Conservation (phyloP, 2,888 invertebrate genomes). For the Ornithoptera priamus region DNA sequence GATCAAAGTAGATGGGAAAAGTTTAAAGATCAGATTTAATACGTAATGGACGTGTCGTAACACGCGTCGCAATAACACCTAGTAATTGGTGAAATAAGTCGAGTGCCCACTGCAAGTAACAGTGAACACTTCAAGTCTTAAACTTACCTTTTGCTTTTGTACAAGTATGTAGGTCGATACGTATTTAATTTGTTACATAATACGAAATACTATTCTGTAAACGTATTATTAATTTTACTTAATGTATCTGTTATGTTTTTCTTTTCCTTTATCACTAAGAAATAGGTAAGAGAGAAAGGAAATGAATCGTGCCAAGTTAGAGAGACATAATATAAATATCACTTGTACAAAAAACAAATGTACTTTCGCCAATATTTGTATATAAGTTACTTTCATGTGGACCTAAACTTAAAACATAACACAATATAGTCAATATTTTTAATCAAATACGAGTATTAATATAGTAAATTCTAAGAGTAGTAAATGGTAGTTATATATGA, state of each 20-base stretch:
- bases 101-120: constrained; percentile 13
- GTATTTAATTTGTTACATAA: not conserved
- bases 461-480: too few relatives aligned
- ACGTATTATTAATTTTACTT: not conserved
- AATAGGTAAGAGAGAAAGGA: too few relatives aligned
- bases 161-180: not conserved
- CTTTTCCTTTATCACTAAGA: too few relatives aligned
- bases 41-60: constrained; percentile 26
- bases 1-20: constrained; percentile 23
- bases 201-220: not conserved
- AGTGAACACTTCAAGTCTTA: constrained; percentile 8
- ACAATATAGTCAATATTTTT: too few relatives aligned
- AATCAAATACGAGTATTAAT: too few relatives aligned
- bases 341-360: too few relatives aligned
- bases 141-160: not conserved
- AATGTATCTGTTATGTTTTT: not conserved
- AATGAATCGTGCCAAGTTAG: too few relatives aligned
- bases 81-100: constrained; percentile 13
- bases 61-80: constrained; percentile 16
- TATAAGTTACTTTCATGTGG: too few relatives aligned
- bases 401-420: too few relatives aligned
- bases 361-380: too few relatives aligned
- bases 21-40: constrained; percentile 25
- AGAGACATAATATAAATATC: too few relatives aligned
- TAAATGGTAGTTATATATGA: too few relatives aligned